Conservation (phyloP, 2,797 vertebrate genomes). For the Trachurus trachurus region DNA sequence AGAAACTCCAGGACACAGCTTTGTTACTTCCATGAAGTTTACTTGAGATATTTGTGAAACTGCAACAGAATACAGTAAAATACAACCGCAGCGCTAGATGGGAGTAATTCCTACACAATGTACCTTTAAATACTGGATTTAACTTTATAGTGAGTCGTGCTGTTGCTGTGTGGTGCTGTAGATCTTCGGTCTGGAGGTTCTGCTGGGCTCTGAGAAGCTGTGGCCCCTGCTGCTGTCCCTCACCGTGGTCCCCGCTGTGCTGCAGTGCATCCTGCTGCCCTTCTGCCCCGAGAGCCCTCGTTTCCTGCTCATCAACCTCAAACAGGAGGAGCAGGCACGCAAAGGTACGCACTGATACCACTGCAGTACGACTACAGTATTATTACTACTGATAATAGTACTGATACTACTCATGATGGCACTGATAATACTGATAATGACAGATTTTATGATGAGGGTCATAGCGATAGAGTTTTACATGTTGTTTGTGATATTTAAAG, state of each 20-base stretch:
- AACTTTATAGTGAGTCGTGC: background rate
- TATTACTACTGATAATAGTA: background rate
- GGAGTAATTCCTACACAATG: too few relatives aligned
- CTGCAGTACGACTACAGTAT: too few relatives aligned
- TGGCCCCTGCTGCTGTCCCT: conserved; percentile 91
- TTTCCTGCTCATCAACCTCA: conserved; percentile 91
- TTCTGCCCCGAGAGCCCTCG: conserved; percentile 94
- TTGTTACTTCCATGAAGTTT: too few relatives aligned
- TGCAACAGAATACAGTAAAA: too few relatives aligned
- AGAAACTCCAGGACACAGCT: too few relatives aligned
- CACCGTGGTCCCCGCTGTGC: conserved; percentile 86
- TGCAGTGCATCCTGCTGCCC: conserved; percentile 90
- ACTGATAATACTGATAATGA: too few relatives aligned
- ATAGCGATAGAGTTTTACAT: too few relatives aligned
- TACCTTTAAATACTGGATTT: background rate
- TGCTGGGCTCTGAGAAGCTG: conserved; percentile 87
- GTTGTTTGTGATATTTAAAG: too few relatives aligned
- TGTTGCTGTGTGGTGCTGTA: conserved; percentile 50
- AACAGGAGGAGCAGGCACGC: conserved; percentile 89
- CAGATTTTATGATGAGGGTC: too few relatives aligned
- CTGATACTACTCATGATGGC: too few relatives aligned
- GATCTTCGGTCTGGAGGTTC: conserved; percentile 89
- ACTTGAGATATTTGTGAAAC: too few relatives aligned
- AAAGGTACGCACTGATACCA: conserved; percentile 80
- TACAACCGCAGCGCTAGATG: too few relatives aligned